Percentiles rank a stretch among this genome's conserved stretches.
phyloP scores from a whole-genome alignment of 2,113 vertebrate genomes.

The Glaucomys volans region DNA sequence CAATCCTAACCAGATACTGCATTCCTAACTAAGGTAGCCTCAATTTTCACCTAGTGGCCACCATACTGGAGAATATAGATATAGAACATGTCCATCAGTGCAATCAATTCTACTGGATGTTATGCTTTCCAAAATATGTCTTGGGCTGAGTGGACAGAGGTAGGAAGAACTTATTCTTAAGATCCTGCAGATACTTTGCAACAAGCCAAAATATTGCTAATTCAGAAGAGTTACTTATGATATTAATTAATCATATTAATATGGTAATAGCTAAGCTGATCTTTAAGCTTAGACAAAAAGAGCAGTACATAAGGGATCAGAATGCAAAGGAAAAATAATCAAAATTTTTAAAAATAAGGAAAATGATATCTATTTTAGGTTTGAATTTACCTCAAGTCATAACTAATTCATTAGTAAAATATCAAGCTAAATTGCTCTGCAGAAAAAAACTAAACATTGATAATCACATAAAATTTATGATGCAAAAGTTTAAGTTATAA shows the following conservation, averaged over 20 bases:
- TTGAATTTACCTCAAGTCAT: background rate
- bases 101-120: background rate
- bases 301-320: background rate
- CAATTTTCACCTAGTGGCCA: background rate
- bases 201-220: background rate
- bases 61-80: too few relatives aligned
- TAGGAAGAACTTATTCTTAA: background rate
- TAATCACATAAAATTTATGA: slow-evolving; percentile 11
- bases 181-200: background rate
- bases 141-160: background rate
- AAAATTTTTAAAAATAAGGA: slow-evolving; percentile 28
- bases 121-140: background rate
- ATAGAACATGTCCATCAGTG: too few relatives aligned
- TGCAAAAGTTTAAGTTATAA: background rate
- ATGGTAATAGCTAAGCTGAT: background rate
- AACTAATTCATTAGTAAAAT: slow-evolving; percentile 32
- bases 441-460: background rate
- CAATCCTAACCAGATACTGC: background rate
- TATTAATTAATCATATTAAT: background rate
- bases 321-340: background rate
- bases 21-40: background rate
- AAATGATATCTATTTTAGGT: background rate
- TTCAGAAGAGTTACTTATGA: background rate
- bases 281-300: background rate
- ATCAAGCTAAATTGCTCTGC: background rate